Percentiles rank a stretch among this genome's conserved stretches.
These are phyloP conservation scores for Leucopsar rothschildi DNA, from an alignment of 2,113 vertebrate genomes.

Conservation along the genomic window DNA sequence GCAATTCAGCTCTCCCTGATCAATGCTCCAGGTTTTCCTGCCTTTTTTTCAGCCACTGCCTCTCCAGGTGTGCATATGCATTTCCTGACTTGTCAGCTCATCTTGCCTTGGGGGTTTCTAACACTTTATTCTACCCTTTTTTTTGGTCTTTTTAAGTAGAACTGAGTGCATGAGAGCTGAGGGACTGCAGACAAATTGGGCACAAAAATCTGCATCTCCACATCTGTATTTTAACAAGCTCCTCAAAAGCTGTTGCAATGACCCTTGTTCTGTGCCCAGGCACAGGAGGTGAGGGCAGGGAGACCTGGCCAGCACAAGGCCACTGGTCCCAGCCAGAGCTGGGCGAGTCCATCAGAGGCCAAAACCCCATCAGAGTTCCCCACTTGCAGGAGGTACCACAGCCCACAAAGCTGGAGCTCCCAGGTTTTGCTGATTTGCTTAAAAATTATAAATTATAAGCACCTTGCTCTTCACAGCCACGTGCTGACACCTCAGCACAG, in stretches of 20 bases:
- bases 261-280: not conserved
- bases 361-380: not conserved
- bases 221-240: not conserved
- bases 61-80: not conserved
- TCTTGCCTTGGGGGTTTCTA: not conserved
- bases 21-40: not conserved
- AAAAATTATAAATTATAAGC: not conserved
- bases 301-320: not conserved
- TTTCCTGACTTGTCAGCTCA: not conserved
- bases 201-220: not conserved
- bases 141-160: not conserved
- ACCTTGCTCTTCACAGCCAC: fast-evolving
- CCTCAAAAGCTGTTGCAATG: not conserved
- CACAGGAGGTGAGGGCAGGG: not conserved
- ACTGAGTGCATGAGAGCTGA: not conserved
- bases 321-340: not conserved
- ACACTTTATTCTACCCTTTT: not conserved
- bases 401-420: not conserved
- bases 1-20: not conserved
- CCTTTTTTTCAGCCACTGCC: not conserved
- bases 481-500: fast-evolving
- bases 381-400: fast-evolving
- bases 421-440: not conserved
- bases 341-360: fast-evolving
- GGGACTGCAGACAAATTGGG: not conserved